Base-by-base conservation (phyloP, 2,113 vertebrate species). In the Leucosticte australis region DNA sequence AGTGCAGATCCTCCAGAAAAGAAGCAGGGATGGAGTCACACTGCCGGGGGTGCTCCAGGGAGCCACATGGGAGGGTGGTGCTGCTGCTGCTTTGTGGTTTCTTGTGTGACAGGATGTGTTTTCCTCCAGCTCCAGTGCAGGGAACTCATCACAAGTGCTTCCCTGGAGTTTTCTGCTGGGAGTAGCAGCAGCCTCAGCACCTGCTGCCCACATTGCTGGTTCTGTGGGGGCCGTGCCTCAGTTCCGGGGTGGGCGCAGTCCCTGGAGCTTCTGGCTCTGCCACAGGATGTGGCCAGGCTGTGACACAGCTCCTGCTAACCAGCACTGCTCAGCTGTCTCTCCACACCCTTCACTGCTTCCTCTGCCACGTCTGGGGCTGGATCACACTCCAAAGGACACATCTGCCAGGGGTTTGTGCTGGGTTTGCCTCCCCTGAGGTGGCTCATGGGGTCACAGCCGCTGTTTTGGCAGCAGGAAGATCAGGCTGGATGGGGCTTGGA, bases 281-380 rank as follows among this genome's bases (percentile, higher is more conserved):
- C 8, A 56, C 94, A 95, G 97, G 97, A 97, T 97, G 97, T 96
- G 96, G 97, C 41, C 47, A 76, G 56, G 74, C 87, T n/a, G 73
- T 94, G 95, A 93, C 92, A 87, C 76, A 60, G 77, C 84, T 52
- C 93, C 57, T 8, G 6, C n/a, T 64, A 80, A 85, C 80, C 90
- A n/a, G n/a, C 37, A 44, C 46, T 49, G 57, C 93, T 86, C 56
- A 20, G 15, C 12, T 27, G n/a, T 39, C 59, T 28, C n/a, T 59
- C 56, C 9, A 28, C 7, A 11, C 64, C 4, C 7, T 5, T 65
- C 11, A 1, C 52, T 20, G 4, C 94, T 94, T 96, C 93, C 83
- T 88, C 81, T 50, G 23, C 73, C 24, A 1, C 2, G 17, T 33
- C 79, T 70, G 71, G 35, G 71, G 47, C 4, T 9, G 8, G 35